Conservation (phyloP, 2,113 vertebrate genomes). For the Heterotis niloticus region DNA sequence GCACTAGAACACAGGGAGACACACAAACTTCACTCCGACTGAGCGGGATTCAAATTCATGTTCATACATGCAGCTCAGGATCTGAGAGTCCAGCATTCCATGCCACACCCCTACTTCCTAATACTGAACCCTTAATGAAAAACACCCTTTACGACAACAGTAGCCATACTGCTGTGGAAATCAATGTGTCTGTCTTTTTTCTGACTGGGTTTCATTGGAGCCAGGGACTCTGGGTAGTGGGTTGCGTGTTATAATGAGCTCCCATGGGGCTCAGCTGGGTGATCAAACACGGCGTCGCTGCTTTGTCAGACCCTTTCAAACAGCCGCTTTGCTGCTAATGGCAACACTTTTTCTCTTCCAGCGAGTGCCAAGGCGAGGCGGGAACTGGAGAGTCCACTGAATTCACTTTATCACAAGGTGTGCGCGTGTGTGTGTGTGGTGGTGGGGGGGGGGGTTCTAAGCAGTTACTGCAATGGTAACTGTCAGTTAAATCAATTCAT, state of each 20-base stretch:
- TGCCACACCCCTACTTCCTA: no score
- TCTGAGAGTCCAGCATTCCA: no score
- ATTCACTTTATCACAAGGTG: neutral
- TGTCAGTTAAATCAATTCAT: no score
- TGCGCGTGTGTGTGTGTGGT: neutral
- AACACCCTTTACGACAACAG: no score
- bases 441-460: neutral
- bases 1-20: no score
- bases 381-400: neutral
- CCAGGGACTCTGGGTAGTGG: conserved; percentile 19
- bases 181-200: conserved; percentile 1
- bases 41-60: no score
- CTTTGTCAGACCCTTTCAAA: conserved; percentile 18
- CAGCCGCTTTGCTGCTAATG: neutral
- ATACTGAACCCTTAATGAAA: no score
- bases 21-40: no score
- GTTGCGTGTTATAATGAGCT: conserved; percentile 64
- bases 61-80: no score
- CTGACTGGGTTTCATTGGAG: conserved; percentile 28
- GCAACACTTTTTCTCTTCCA: neutral
- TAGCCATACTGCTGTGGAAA: neutral
- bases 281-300: conserved; percentile 47
- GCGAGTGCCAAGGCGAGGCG: neutral
- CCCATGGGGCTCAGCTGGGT: conserved; percentile 53
- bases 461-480: no score